Conservation (phyloP, 2,888 invertebrate species). For the Netelia virgata region DNA sequence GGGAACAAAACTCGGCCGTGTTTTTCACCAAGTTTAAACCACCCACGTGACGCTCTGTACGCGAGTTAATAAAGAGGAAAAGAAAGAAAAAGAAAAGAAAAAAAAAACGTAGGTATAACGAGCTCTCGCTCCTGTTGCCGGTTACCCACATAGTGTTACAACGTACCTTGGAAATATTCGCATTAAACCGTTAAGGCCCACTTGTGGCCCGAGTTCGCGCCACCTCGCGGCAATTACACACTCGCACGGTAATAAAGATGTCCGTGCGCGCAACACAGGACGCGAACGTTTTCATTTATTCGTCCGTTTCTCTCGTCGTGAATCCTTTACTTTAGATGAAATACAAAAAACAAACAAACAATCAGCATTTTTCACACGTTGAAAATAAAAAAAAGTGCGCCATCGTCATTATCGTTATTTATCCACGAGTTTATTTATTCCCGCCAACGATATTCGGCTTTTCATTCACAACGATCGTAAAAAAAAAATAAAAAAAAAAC, state of each 20-base stretch:
- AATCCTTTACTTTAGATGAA: too few relatives aligned
- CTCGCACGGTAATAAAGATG: slow-evolving; percentile 10
- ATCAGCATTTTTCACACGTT: not conserved
- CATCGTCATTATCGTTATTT: not conserved
- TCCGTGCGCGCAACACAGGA: too few relatives aligned
- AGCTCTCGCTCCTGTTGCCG: slow-evolving; percentile 30
- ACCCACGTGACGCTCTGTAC: slow-evolving; percentile 37
- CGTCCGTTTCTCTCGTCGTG: too few relatives aligned
- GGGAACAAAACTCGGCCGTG: too few relatives aligned
- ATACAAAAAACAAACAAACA: not conserved
- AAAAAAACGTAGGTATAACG: not conserved
- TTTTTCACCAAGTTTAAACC: slow-evolving; percentile 24
- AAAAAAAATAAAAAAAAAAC: slow-evolving; percentile 44
- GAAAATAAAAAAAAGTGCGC: not conserved
- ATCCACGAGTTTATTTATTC: not conserved
- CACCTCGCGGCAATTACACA: slow-evolving; percentile 6
- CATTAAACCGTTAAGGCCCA: slow-evolving; percentile 53
- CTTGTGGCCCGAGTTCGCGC: slow-evolving; percentile 47
- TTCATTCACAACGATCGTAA: slow-evolving; percentile 51
- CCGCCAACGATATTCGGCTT: slow-evolving; percentile 7
- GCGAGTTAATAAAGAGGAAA: too few relatives aligned
- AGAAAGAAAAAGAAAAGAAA: too few relatives aligned
- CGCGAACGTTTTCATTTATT: too few relatives aligned
- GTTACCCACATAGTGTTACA: slow-evolving; percentile 51
- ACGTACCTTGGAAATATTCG: not conserved